phyloP scores from a whole-genome alignment of 92 coral and sea anemone genomes.

The Palythoa grandis region DNA sequence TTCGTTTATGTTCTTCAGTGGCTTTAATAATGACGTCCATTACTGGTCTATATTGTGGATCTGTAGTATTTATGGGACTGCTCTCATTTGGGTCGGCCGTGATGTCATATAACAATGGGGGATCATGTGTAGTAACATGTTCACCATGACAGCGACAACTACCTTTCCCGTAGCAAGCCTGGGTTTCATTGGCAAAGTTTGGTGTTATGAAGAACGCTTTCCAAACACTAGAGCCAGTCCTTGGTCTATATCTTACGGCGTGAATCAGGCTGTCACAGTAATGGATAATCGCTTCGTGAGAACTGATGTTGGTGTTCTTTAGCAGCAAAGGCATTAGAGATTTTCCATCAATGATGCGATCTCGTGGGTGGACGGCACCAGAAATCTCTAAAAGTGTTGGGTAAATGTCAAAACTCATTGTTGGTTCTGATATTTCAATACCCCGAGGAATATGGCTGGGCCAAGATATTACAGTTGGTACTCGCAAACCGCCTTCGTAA shows the following conservation, averaged over 20 bases:
- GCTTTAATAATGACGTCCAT: slow-evolving; percentile 64
- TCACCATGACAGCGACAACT: slow-evolving; percentile 70
- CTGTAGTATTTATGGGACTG: slow-evolving; percentile 47
- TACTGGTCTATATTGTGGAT: slow-evolving; percentile 46
- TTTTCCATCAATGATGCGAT: slow-evolving; percentile 83
- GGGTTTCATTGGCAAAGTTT: slow-evolving; percentile 66
- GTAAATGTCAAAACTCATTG: slow-evolving; percentile 79
- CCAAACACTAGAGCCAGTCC: slow-evolving; percentile 68
- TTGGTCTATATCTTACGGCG: slow-evolving; percentile 84
- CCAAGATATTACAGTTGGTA: slow-evolving; percentile 88
- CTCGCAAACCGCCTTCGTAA: slow-evolving; percentile 91
- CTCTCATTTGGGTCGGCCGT: slow-evolving; percentile 80
- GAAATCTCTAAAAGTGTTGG: slow-evolving; percentile 74
- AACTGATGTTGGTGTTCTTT: slow-evolving; percentile 49
- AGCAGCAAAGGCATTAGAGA: slow-evolving; percentile 70
- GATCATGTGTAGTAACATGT: slow-evolving; percentile 57
- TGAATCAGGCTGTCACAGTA: slow-evolving; percentile 82
- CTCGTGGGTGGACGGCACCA: slow-evolving; percentile 61
- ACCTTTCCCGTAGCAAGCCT: slow-evolving; percentile 56
- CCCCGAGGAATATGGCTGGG: slow-evolving; percentile 72
- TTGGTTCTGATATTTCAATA: slow-evolving; percentile 72
- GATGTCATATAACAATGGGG: slow-evolving; percentile 79
- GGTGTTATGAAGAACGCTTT: slow-evolving; percentile 83
- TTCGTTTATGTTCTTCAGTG: slow-evolving; percentile 55
- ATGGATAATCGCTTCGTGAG: slow-evolving; percentile 85